Conservation (phyloP, 1,140 invertebrate species). For the Riptortus pedestris region DNA sequence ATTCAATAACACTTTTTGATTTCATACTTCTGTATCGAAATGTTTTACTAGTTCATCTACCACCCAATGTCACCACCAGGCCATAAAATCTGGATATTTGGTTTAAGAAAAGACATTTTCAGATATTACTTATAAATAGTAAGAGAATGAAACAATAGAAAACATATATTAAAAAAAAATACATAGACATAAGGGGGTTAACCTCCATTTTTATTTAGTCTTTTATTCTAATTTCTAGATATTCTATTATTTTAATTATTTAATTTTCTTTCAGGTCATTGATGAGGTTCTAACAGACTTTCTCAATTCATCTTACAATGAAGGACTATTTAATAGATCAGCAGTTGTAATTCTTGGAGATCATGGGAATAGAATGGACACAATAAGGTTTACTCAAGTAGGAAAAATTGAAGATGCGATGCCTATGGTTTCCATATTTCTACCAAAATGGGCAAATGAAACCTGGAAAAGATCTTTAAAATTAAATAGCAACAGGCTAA, state of each 20-base stretch:
- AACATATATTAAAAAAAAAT: too few relatives aligned
- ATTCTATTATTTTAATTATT: not conserved
- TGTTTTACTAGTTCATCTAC: too few relatives aligned
- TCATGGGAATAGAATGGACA: conserved; percentile 45
- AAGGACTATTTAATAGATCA: conserved; percentile 40
- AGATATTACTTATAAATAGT: too few relatives aligned
- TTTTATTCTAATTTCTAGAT: too few relatives aligned
- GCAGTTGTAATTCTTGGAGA: conserved; percentile 43
- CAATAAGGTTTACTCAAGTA: conserved; percentile 41
- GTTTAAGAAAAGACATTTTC: too few relatives aligned
- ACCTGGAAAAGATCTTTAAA: conserved; percentile 36
- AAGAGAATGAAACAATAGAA: too few relatives aligned
- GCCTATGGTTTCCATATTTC: conserved; percentile 44
- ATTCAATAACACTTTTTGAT: too few relatives aligned
- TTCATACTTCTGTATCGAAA: too few relatives aligned
- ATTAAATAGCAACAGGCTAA: conserved; percentile 39
- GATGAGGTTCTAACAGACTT: conserved; percentile 41
- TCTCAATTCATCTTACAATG: conserved; percentile 33
- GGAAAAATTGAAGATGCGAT: conserved; percentile 48
- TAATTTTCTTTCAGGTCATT: conserved; percentile 32
- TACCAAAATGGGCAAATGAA: conserved; percentile 41
- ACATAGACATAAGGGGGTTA: too few relatives aligned
- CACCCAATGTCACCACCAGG: too few relatives aligned
- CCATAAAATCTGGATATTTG: too few relatives aligned
- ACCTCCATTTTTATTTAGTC: too few relatives aligned